These are phyloP conservation scores for Heteromurus nitidus DNA, from an alignment of 2,888 invertebrate genomes.

Conservation along the genomic window DNA sequence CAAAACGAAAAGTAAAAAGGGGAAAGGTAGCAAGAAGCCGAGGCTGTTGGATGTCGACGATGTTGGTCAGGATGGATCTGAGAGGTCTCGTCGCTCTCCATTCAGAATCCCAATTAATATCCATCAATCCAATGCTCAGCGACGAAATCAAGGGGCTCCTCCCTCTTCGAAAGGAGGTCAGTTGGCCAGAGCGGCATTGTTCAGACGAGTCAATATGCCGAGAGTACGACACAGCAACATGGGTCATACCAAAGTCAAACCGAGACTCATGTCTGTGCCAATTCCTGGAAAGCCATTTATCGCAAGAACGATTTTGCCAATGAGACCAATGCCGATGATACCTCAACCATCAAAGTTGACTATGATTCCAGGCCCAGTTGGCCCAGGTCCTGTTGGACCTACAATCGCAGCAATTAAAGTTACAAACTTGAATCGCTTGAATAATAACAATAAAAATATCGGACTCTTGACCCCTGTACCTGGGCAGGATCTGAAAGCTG, in stretches of 20 bases:
- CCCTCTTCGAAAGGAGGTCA: neutral
- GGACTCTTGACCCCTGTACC: neutral
- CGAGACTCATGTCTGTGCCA: constrained; percentile 17
- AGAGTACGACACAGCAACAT: neutral
- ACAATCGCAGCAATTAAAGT: constrained; percentile 56
- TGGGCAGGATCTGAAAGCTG: constrained; percentile 32
- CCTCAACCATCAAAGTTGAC: constrained; percentile 24
- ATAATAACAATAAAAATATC: constrained; percentile 6
- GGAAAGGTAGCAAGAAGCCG: constrained; percentile 14
- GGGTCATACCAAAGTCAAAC: constrained; percentile 26
- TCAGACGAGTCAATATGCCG: constrained; percentile 1
- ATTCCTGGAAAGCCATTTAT: constrained; percentile 25
- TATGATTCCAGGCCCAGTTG: constrained; percentile 16
- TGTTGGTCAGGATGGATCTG: constrained; percentile 55
- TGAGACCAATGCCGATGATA: constrained; percentile 51
- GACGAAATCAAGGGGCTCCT: neutral
- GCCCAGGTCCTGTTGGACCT: constrained; percentile 49
- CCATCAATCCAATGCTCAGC: constrained; percentile 11
- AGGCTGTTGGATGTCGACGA: constrained; percentile 43
- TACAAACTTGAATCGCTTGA: constrained; percentile 22
- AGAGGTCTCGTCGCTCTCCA: constrained; percentile 62
- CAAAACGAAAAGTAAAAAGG: constrained; percentile 35
- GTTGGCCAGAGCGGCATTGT: constrained; percentile 46
- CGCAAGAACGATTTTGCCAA: constrained; percentile 41
- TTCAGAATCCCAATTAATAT: constrained; percentile 33